Base-by-base conservation (phyloP, 2,797 vertebrate genomes). In the Jordanella pulchra region DNA sequence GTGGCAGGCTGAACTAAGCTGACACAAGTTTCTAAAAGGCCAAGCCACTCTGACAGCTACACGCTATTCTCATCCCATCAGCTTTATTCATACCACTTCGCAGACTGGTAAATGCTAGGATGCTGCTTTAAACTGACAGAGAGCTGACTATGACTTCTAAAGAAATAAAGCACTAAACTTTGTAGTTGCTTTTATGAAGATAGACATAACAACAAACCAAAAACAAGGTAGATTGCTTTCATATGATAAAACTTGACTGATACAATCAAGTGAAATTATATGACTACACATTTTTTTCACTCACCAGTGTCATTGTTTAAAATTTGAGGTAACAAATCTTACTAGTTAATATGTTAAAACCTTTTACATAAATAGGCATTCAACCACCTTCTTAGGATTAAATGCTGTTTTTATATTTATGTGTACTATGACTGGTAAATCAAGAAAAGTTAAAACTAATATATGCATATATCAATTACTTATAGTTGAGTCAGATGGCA, bases 1-100 rank as follows among this genome's bases (percentile, higher is more conserved):
- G 74, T 65, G 55, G 69, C 67, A 1, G 67, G 58, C 69, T 80
- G 71, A 83, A 58, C 60, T 75, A 60, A 80, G 71, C 77, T 78
- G 77, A 72, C 35, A 51, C 56, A 70, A n/a, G 6, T 73, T 72
- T 81, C 71, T 77, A 71, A 85, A 77, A 80, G 75, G 65, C 77
- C 78, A 77, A 76, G 73, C 67, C 67, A n/a, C 25, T 70, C 35
- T 79, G 84, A 83, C 83, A 81, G 79, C 64, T 72, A 68, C 80
- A 86, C 53, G 45, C 55, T 72, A 27, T 81, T 82, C 80, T 61
- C 71, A 74, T 86, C 51, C 47, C 64, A 67, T 77, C 61, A 76
- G 45, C 73, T 76, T 65, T 76, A 69, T 64, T 83, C 69, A 53
- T 35, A 73, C 9, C 1, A 72, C 56, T 76, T 73, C 71, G 60